Conservation (phyloP, 2,797 vertebrate genomes). For the Labeo calbasu region DNA sequence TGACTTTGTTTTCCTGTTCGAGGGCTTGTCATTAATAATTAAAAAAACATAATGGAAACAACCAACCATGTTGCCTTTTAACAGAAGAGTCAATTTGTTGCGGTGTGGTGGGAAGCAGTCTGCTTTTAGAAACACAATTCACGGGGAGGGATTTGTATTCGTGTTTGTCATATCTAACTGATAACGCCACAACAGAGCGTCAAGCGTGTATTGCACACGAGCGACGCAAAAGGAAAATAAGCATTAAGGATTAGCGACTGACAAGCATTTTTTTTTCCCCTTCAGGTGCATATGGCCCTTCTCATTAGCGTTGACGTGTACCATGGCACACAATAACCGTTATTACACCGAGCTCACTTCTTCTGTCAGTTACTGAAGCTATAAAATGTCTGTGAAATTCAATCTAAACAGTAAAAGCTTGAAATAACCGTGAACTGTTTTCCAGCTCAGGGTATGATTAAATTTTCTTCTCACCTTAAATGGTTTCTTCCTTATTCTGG, state of each 20-base stretch:
- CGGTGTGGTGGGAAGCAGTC: conserved; percentile 33
- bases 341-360: conserved; percentile 33
- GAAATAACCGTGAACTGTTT: conserved; percentile 30
- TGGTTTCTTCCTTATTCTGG: conserved; percentile 10
- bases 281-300: conserved; percentile 38
- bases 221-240: conserved; percentile 27
- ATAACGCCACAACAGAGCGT: conserved; percentile 18
- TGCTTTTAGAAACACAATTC: conserved; percentile 39
- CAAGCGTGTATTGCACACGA: conserved; percentile 35
- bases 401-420: conserved; percentile 16
- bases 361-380: conserved; percentile 42
- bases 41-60: conserved; percentile 58
- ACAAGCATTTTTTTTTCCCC: not conserved
- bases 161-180: conserved; percentile 35
- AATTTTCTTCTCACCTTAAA: conserved; percentile 33
- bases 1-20: conserved; percentile 24
- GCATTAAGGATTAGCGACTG: conserved; percentile 47
- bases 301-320: conserved; percentile 45
- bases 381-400: conserved; percentile 18
- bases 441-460: conserved; percentile 8
- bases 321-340: conserved; percentile 41
- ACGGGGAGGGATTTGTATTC: conserved; percentile 45
- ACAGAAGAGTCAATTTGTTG: conserved; percentile 49
- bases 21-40: conserved; percentile 59
- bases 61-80: conserved; percentile 53